Evolutionary conservation across 2,113 vertebrate species (phyloP).

Genomic region (Centropus unirufus): DNA sequence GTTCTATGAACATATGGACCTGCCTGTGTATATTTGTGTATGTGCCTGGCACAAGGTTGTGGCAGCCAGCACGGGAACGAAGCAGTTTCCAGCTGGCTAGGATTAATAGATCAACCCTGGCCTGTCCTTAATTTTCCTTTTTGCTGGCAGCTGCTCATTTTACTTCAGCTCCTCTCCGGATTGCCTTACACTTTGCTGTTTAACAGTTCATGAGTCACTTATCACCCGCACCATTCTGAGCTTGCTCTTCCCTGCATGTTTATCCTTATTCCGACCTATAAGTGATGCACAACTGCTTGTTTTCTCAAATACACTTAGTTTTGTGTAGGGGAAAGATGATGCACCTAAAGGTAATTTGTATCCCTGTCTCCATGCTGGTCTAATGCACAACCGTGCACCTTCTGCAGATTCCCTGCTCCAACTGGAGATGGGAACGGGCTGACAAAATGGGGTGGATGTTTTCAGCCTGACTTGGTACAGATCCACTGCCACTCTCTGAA

Average conservation of each 20-base stretch:
- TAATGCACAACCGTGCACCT: not conserved
- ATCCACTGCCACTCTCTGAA: not conserved
- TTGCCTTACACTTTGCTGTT: not conserved
- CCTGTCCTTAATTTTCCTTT: not conserved
- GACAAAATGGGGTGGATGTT: not conserved
- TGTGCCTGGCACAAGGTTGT: not conserved
- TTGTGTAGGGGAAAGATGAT: not conserved
- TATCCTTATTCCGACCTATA: not conserved
- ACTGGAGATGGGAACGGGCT: not conserved
- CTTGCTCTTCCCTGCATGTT: not conserved
- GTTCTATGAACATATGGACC: not conserved
- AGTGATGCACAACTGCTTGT: not conserved
- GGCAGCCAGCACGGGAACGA: not conserved
- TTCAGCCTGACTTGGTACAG: not conserved
- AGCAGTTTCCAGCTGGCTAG: not conserved
- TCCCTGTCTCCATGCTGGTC: not conserved
- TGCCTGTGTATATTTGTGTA: rapidly evolving
- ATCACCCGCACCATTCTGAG: not conserved
- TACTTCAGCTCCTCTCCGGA: not conserved
- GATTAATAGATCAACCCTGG: not conserved
- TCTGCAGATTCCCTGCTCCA: not conserved
- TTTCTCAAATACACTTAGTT: not conserved
- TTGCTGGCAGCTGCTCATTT: not conserved
- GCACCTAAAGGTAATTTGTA: not conserved
- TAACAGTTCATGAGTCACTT: conserved; percentile 30